These are phyloP conservation scores for Lithophane semibrunnea DNA, from an alignment of 2,888 invertebrate genomes.

Conservation along the genomic window DNA sequence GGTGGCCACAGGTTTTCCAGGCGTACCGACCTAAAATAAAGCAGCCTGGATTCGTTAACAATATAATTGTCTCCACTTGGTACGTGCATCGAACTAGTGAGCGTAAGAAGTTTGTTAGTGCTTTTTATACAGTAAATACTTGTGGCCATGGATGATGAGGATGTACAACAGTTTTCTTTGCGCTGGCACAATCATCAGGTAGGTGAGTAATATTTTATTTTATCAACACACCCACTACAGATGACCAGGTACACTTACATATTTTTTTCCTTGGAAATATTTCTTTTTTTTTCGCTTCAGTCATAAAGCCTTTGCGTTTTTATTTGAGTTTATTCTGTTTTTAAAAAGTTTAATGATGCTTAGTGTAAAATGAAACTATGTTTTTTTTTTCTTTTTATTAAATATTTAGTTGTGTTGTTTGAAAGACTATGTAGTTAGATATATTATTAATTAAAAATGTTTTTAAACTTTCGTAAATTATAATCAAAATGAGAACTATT, in stretches of 20 bases:
- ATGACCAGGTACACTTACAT: conserved; percentile 70
- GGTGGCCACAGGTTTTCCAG: conserved; percentile 91
- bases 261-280: conserved; percentile 52
- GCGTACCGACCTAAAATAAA: conserved; percentile 90
- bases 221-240: conserved; percentile 77
- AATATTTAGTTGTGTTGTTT: conserved; percentile 24
- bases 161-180: conserved; percentile 94
- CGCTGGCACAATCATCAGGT: conserved; percentile 96
- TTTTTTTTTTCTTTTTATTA: conserved; percentile 7
- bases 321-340: conserved; percentile 52
- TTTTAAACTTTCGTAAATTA: conserved; percentile 4
- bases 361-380: conserved; percentile 29
- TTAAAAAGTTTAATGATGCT: conserved; percentile 15
- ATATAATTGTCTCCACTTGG: conserved; percentile 87
- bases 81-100: conserved; percentile 81
- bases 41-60: conserved; percentile 90
- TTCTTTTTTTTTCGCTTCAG: conserved; percentile 60
- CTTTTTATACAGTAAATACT: conserved; percentile 75
- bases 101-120: conserved; percentile 78
- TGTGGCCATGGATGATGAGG: conserved; percentile 90
- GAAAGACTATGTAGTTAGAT: background rate
- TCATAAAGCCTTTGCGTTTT: conserved; percentile 58
- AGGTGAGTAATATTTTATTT: conserved; percentile 87
- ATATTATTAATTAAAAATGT: background rate
- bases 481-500: background rate